Conservation (phyloP, 1,140 invertebrate species). For the Bilobella aurantiaca region DNA sequence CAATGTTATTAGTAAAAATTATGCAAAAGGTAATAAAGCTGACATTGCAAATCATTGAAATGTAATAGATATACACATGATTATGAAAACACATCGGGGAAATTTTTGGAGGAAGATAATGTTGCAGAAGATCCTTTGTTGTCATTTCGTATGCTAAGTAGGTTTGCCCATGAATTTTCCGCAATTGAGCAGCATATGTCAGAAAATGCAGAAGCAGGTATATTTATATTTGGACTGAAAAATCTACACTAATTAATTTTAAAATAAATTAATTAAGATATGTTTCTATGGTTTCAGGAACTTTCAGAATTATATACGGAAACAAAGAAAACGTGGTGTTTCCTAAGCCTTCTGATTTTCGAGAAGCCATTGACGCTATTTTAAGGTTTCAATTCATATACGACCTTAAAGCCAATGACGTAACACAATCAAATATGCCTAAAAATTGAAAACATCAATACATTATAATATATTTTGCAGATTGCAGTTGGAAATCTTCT, state of each 20-base stretch:
- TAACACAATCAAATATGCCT: not conserved
- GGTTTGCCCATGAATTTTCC: slow-evolving; percentile 15
- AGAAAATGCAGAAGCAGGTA: slow-evolving; percentile 5
- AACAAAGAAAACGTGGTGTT: not conserved
- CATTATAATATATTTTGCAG: not conserved
- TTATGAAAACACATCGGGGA: slow-evolving; percentile 6
- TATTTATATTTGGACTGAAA: not conserved
- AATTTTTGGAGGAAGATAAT: not conserved
- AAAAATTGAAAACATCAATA: no score
- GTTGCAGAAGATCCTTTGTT: slow-evolving; percentile 4
- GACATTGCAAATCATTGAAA: not conserved
- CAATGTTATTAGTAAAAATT: no score
- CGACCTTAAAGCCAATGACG: slow-evolving; percentile 15
- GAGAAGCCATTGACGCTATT: slow-evolving; percentile 15
- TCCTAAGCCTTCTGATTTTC: not conserved
- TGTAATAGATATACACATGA: slow-evolving; percentile 10
- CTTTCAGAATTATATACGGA: not conserved
- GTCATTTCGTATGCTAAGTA: slow-evolving; percentile 12
- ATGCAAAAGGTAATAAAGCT: not conserved
- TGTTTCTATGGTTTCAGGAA: not conserved
- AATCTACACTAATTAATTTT: not conserved
- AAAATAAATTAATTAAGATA: not conserved
- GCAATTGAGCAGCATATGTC: not conserved
- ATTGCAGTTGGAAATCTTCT: slow-evolving; percentile 15
- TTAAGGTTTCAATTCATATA: slow-evolving; percentile 23